A percentile compares a stretch with the other conserved stretches of the same genome.
phyloP scores from a whole-genome alignment of 2,113 vertebrate species.

The Hyaena hyaena region DNA sequence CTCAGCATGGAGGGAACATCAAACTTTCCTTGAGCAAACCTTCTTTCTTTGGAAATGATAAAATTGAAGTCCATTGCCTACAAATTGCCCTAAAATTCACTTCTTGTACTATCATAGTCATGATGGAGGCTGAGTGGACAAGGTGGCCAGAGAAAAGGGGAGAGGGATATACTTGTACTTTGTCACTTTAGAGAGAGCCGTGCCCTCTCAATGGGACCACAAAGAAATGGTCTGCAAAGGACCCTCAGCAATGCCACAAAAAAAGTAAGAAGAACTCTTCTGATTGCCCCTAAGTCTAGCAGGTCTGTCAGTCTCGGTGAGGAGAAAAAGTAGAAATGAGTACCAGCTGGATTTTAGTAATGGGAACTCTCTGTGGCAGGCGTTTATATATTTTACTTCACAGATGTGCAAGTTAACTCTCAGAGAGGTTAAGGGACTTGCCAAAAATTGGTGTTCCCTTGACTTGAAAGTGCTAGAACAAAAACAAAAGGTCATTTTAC shows the following conservation, averaged over 20 bases:
- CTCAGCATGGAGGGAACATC: neutral
- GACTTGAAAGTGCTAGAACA: neutral
- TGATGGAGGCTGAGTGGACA: neutral
- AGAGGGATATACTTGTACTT: neutral
- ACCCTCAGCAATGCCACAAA: neutral
- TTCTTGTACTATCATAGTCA: neutral
- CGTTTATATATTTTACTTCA: neutral
- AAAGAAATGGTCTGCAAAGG: neutral
- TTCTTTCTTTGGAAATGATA: neutral
- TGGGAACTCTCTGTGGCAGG: rapidly evolving
- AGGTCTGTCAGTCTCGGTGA: neutral
- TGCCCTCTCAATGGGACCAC: neutral
- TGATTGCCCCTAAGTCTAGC: neutral
- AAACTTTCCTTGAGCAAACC: neutral
- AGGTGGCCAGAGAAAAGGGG: rapidly evolving
- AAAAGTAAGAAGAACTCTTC: neutral
- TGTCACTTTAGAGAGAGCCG: neutral
- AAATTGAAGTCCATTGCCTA: neutral
- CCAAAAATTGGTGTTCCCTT: neutral
- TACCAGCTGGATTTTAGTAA: neutral
- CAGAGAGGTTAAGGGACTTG: neutral
- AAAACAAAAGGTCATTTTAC: neutral
- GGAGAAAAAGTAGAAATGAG: neutral
- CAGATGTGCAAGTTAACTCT: neutral
- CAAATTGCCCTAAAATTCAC: too few relatives aligned